Evolutionary conservation across 2,888 invertebrate species (phyloP).

Genomic region (Nephrotoma guestfalica): DNA sequence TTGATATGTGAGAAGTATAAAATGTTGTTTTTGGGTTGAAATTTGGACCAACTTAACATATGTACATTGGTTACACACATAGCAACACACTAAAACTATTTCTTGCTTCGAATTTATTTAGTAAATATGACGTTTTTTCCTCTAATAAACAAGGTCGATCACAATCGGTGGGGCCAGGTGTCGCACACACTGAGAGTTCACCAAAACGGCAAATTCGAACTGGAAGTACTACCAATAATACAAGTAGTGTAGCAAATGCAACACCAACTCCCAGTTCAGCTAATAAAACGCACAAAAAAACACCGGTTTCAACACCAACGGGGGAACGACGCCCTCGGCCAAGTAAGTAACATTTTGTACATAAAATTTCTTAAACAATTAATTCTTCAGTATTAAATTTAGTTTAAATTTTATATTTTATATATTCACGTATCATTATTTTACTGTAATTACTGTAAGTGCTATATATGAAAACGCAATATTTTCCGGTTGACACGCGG

Average conservation of each 20-base stretch:
- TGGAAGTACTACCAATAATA: slow-evolving; percentile 32
- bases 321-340: slow-evolving; percentile 48
- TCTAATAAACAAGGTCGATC: slow-evolving; percentile 37
- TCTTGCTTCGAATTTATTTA: too few relatives aligned
- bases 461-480: background rate
- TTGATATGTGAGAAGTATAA: too few relatives aligned
- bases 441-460: background rate
- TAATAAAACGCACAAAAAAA: slow-evolving; percentile 50
- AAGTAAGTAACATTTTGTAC: slow-evolving; percentile 38
- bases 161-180: slow-evolving; percentile 52
- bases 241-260: slow-evolving; percentile 31
- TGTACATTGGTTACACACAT: too few relatives aligned
- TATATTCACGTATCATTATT: background rate
- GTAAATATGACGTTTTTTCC: background rate
- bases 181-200: slow-evolving; percentile 48
- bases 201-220: slow-evolving; percentile 58
- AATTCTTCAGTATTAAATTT: background rate
- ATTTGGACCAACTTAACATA: too few relatives aligned
- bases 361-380: background rate
- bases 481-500: background rate
- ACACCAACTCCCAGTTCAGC: slow-evolving; percentile 39
- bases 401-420: background rate
- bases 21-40: too few relatives aligned
- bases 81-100: too few relatives aligned
- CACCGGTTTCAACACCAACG: slow-evolving; percentile 39